Evolutionary conservation across 2,888 invertebrate species (phyloP).

Genomic region (Linyphia triangularis): DNA sequence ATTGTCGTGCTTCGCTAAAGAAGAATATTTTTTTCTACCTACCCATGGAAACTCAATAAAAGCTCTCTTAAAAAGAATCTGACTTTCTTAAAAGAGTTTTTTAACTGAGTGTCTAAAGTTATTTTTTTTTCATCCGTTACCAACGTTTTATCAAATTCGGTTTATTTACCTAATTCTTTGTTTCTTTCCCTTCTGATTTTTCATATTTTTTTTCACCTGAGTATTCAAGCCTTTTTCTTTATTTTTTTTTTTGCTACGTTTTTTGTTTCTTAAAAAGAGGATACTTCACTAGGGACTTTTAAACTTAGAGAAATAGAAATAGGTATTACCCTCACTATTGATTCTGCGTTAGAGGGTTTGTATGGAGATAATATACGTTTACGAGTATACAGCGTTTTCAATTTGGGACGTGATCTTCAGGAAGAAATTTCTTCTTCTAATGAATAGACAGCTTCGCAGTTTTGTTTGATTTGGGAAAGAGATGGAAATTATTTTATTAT

Average conservation of each 20-base stretch:
- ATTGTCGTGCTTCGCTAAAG: neutral
- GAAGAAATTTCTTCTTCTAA: constrained; percentile 40
- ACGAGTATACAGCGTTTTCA: constrained; percentile 18
- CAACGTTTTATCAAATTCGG: constrained; percentile 46
- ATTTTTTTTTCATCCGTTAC: constrained; percentile 8
- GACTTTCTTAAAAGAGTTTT: neutral
- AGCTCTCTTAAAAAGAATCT: constrained; percentile 39
- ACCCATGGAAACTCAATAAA: constrained; percentile 53
- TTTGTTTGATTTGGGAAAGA: constrained; percentile 49
- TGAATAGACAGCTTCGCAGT: constrained; percentile 45
- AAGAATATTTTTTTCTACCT: constrained; percentile 6
- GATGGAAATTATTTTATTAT: neutral
- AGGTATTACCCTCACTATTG: constrained; percentile 56
- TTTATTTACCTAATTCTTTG: constrained; percentile 71
- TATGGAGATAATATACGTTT: constrained; percentile 9
- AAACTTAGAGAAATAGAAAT: constrained; percentile 21
- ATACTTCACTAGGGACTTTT: constrained; percentile 20
- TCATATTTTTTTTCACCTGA: constrained; percentile 8
- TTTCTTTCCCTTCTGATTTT: constrained; percentile 44
- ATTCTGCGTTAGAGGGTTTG: constrained; percentile 36
- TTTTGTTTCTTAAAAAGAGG: constrained; percentile 22
- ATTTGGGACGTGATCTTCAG: constrained; percentile 55
- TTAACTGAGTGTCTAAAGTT: constrained; percentile 25
- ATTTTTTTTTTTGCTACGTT: neutral
- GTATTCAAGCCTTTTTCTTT: neutral